Evolutionary conservation across 1,140 invertebrate genomes (phyloP).

Genomic region (Heliconius hermathena): DNA sequence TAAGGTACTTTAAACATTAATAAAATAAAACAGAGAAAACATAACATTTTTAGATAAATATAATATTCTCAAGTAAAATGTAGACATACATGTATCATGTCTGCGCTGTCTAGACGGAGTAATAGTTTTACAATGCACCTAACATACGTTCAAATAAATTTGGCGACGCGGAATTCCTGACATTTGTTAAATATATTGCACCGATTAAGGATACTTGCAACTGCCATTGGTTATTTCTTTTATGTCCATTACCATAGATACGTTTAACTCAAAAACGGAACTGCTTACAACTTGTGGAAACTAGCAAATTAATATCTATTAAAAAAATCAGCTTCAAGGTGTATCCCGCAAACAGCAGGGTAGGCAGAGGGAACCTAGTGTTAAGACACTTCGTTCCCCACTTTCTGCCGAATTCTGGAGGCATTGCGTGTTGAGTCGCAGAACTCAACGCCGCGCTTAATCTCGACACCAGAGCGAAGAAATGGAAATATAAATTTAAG

Average conservation of each 20-base stretch:
- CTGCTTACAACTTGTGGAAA: background rate
- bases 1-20: too few species aligned
- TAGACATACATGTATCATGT: background rate
- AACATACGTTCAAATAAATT: conserved; percentile 28
- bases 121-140: conserved; percentile 28
- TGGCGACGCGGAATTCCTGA: conserved; percentile 32
- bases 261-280: background rate
- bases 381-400: too few species aligned
- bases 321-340: too few species aligned
- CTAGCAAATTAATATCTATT: background rate
- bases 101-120: conserved; percentile 31
- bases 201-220: conserved; percentile 22
- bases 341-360: too few species aligned
- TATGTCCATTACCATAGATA: background rate
- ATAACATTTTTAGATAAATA: background rate
- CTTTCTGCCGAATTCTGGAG: too few species aligned
- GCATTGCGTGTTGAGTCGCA: too few species aligned
- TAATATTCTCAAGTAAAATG: background rate
- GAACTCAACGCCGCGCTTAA: too few species aligned
- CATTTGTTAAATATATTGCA: conserved; percentile 23
- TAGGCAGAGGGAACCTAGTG: too few species aligned
- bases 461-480: too few species aligned
- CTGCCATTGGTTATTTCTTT: conserved; percentile 3
- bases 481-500: too few species aligned
- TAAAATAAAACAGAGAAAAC: background rate